phyloP scores from a whole-genome alignment of 2,113 vertebrate genomes.

The Dryoscopus gambensis region DNA sequence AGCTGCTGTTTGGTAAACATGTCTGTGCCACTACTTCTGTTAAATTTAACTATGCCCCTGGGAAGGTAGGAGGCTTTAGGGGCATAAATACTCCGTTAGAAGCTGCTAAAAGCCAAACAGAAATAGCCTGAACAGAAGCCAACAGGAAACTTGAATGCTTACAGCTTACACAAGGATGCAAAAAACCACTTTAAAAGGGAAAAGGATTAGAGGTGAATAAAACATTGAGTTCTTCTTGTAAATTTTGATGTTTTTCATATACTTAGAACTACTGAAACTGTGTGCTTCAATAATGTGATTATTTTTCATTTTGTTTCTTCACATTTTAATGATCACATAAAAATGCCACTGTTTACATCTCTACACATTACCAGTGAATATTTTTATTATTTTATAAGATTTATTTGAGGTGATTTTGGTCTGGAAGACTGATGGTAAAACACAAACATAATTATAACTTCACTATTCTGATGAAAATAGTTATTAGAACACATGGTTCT shows the following conservation, averaged over 20 bases:
- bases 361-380: neutral
- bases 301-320: neutral
- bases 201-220: neutral
- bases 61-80: neutral
- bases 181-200: neutral
- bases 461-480: neutral
- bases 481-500: neutral
- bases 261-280: neutral
- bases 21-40: neutral
- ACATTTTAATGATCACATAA: neutral
- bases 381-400: neutral
- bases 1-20: neutral
- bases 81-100: neutral
- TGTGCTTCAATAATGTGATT: neutral
- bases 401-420: neutral
- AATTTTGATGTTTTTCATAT: neutral
- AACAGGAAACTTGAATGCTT: neutral
- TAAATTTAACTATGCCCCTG: neutral
- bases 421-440: neutral
- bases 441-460: neutral
- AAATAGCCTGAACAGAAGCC: neutral
- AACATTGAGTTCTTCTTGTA: neutral
- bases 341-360: neutral
- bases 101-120: neutral
- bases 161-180: neutral